phyloP scores from a whole-genome alignment of 2,888 invertebrate species.

The Invenusta paracnida region DNA sequence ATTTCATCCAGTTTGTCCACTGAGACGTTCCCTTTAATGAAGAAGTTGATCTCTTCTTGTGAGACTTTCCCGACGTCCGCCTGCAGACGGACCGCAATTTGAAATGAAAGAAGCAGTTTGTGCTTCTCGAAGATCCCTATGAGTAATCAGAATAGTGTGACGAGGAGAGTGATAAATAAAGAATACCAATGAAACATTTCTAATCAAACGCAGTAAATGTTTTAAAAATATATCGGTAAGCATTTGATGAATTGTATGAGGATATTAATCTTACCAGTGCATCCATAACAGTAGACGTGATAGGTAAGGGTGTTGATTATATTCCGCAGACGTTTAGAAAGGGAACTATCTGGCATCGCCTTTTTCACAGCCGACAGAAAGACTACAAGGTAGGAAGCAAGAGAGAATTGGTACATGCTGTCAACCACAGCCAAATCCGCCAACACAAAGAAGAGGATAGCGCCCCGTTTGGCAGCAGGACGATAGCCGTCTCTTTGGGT shows the following conservation, averaged over 20 bases:
- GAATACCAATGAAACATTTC: too few relatives aligned
- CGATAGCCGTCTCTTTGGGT: conserved; percentile 44
- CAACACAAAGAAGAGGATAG: conserved; percentile 45
- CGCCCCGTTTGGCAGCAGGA: conserved; percentile 45
- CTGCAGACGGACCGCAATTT: conserved; percentile 43
- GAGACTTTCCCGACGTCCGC: conserved; percentile 38
- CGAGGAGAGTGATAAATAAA: too few relatives aligned
- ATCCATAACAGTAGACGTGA: conserved; percentile 45
- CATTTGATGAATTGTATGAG: too few relatives aligned
- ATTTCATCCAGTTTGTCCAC: conserved; percentile 1
- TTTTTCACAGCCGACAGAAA: conserved; percentile 34
- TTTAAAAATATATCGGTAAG: too few relatives aligned
- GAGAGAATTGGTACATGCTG: conserved; percentile 45
- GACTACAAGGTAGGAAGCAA: conserved; percentile 42
- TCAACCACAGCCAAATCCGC: conserved; percentile 43
- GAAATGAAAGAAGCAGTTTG: conserved; percentile 44
- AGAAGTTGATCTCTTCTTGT: conserved; percentile 44
- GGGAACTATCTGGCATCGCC: conserved; percentile 33
- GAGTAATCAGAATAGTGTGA: background rate
- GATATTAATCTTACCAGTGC: conserved; percentile 43
- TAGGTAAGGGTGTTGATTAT: conserved; percentile 44
- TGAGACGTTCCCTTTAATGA: conserved; percentile 43
- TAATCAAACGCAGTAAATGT: too few relatives aligned
- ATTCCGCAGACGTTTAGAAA: conserved; percentile 35
- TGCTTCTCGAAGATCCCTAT: conserved; percentile 45